Conservation (phyloP, 2,113 vertebrate species). For the Bambusicola thoracicus region DNA sequence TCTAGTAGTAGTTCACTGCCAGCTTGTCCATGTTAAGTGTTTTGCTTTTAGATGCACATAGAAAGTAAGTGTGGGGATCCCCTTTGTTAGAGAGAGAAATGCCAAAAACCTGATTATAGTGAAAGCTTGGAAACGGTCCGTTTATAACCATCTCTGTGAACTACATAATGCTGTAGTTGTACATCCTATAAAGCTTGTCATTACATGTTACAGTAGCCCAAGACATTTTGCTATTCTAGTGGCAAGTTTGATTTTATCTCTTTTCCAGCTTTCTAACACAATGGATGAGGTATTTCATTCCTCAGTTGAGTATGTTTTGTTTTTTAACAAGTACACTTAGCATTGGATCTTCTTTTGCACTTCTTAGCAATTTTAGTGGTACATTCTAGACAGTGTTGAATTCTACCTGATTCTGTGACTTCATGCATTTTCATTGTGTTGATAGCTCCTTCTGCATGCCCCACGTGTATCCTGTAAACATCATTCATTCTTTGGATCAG, state of each 20-base stretch:
- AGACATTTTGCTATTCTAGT: background rate
- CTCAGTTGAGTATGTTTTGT: background rate
- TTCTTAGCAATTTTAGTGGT: background rate
- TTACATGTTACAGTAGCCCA: background rate
- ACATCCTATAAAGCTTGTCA: background rate
- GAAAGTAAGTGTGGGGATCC: background rate
- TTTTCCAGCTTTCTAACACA: background rate
- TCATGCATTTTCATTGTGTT: background rate
- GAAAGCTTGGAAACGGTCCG: fast-evolving
- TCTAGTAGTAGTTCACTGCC: background rate
- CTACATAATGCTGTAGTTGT: background rate
- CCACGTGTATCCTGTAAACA: background rate
- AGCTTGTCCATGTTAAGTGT: background rate
- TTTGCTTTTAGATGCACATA: background rate
- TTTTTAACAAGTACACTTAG: background rate
- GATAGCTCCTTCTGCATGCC: background rate
- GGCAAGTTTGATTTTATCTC: background rate
- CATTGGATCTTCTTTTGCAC: background rate
- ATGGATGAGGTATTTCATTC: background rate
- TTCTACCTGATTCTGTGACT: background rate
- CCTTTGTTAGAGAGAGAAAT: background rate
- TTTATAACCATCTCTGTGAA: background rate
- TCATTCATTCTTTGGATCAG: background rate
- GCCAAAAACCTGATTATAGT: background rate
- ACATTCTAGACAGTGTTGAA: background rate